A percentile compares a stretch with the other conserved stretches of the same genome.
phyloP scores from a whole-genome alignment of 37 sponge, comb jelly and placozoan genomes.

The Hexactinellida sp. region DNA sequence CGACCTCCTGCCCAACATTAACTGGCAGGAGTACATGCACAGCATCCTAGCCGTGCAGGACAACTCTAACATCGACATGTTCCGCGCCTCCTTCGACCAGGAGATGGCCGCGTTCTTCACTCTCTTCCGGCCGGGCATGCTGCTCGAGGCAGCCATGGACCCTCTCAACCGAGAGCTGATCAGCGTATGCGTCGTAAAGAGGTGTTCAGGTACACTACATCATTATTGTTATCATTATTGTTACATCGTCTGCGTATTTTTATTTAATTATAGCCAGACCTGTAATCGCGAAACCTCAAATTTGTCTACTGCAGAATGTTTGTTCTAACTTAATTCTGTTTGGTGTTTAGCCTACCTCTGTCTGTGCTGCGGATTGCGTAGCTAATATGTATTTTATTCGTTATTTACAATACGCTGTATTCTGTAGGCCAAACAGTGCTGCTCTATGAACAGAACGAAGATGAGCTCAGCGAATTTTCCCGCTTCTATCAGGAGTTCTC shows the following conservation, averaged over 20 bases:
- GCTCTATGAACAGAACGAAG: conserved; percentile 17
- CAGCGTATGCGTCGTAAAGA: conserved; percentile 3
- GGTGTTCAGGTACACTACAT: neutral
- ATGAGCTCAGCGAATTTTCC: conserved; percentile 8
- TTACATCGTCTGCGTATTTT: too few species aligned
- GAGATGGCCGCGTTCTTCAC: neutral
- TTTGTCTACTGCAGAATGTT: neutral
- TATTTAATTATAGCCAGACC: too few species aligned
- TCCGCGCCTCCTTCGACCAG: neutral
- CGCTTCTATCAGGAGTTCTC: conserved; percentile 3
- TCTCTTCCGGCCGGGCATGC: neutral
- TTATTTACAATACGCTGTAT: neutral
- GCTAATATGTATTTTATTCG: neutral
- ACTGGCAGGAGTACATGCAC: neutral
- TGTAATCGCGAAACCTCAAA: neutral
- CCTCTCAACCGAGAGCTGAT: neutral
- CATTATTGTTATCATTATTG: neutral
- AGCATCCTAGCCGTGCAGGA: neutral
- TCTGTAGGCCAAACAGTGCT: neutral
- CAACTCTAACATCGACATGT: conserved; percentile 9
- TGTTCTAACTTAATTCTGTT: neutral
- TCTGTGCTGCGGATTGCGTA: neutral
- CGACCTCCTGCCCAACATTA: neutral
- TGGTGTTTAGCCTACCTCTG: neutral
- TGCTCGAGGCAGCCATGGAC: neutral